Conservation (phyloP, 2,113 vertebrate genomes). For the Brachionichthys hirsutus region DNA sequence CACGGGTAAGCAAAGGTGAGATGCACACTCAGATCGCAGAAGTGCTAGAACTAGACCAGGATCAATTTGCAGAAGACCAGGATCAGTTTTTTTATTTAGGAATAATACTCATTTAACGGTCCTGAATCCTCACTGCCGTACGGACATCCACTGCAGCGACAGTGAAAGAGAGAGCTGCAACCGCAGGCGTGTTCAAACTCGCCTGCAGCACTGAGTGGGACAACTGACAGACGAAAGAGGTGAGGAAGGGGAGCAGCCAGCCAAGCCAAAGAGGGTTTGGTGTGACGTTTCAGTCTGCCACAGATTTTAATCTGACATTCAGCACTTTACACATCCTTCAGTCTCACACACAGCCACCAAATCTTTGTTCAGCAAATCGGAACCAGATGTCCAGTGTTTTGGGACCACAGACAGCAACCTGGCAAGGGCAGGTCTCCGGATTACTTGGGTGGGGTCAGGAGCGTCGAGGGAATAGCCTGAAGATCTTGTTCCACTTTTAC, state of each 20-base stretch:
- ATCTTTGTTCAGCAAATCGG: constrained; percentile 48
- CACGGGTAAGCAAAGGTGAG: constrained; percentile 1
- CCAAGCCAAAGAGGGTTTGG: constrained; percentile 37
- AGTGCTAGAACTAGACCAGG: background rate
- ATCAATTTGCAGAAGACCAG: constrained; percentile 3
- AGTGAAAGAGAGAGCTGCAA: constrained; percentile 32
- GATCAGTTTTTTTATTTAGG: background rate
- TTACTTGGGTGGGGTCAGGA: constrained; percentile 61
- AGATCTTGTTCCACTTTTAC: constrained; percentile 42
- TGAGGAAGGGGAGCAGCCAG: constrained; percentile 38
- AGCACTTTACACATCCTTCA: constrained; percentile 37
- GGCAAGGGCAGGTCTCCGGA: constrained; percentile 55
- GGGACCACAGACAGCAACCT: constrained; percentile 56
- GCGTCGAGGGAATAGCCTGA: constrained; percentile 40
- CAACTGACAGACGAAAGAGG: constrained; percentile 38
- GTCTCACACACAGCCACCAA: constrained; percentile 29
- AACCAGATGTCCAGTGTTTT: constrained; percentile 65
- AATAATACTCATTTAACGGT: background rate
- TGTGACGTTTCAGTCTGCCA: constrained; percentile 52
- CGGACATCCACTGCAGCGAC: constrained; percentile 59
- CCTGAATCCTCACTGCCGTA: constrained; percentile 19
- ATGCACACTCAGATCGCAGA: background rate
- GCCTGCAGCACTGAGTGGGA: constrained; percentile 32
- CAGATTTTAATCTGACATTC: constrained; percentile 54
- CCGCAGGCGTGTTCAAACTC: constrained; percentile 45